Percentiles rank a stretch among this genome's conserved stretches.
These are phyloP conservation scores for Eurytoma californica DNA, from an alignment of 2,888 invertebrate genomes.

Conservation along the genomic window DNA sequence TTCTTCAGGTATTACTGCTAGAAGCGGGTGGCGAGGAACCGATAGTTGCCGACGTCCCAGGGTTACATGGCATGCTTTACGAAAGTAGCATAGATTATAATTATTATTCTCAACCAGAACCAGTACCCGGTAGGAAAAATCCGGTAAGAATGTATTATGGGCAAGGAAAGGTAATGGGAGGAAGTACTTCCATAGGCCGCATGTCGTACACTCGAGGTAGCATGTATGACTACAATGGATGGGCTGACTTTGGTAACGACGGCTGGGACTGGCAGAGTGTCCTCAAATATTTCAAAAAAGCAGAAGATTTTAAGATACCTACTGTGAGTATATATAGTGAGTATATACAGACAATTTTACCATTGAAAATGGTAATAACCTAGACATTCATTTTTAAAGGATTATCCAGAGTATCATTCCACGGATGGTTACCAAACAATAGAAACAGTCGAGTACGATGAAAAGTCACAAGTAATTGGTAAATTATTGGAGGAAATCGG, in stretches of 20 bases:
- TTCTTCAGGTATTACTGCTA: slow-evolving; percentile 25
- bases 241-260: background rate
- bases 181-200: background rate
- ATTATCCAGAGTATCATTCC: slow-evolving; percentile 77
- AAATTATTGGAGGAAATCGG: background rate
- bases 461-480: background rate
- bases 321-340: background rate
- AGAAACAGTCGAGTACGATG: slow-evolving; percentile 68
- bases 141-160: no score
- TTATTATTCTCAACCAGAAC: slow-evolving; percentile 1
- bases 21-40: slow-evolving; percentile 32
- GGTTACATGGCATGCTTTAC: background rate
- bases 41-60: slow-evolving; percentile 1
- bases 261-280: slow-evolving; percentile 21
- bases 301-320: background rate
- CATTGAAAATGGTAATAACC: background rate
- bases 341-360: background rate
- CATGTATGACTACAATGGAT: slow-evolving; percentile 1
- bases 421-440: slow-evolving; percentile 80
- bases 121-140: background rate
- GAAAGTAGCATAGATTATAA: slow-evolving; percentile 7
- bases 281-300: background rate
- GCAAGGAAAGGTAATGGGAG: slow-evolving; percentile 20
- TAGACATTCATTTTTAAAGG: background rate
- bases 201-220: background rate